Evolutionary conservation across 2,888 invertebrate species (phyloP).

Genomic region (Cheilosia variabilis): DNA sequence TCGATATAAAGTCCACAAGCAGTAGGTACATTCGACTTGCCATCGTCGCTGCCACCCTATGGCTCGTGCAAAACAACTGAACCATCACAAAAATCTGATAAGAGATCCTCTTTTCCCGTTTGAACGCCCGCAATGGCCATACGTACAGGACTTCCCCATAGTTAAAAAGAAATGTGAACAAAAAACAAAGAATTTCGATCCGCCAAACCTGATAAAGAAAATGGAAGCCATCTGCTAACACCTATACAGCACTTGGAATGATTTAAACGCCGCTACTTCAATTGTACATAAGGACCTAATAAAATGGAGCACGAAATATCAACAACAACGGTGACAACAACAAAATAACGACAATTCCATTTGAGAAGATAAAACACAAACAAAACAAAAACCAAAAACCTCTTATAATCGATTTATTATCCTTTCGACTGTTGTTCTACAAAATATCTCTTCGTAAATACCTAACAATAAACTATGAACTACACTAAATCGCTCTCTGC

Average conservation of each 20-base stretch:
- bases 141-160: conserved; percentile 39
- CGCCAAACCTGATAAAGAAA: conserved; percentile 60
- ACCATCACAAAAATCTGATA: conserved; percentile 72
- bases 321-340: neutral
- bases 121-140: conserved; percentile 39
- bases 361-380: conserved; percentile 37
- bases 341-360: conserved; percentile 47
- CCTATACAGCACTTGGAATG: conserved; percentile 72
- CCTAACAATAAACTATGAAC: conserved; percentile 72
- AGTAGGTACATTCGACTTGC: neutral
- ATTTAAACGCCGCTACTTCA: conserved; percentile 62
- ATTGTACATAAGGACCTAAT: conserved; percentile 24
- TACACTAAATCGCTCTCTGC: conserved; percentile 64
- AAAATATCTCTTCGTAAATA: conserved; percentile 65
- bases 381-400: conserved; percentile 17
- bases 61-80: conserved; percentile 52
- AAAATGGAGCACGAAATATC: neutral
- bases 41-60: neutral
- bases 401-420: conserved; percentile 70
- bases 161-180: neutral
- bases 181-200: conserved; percentile 59
- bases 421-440: conserved; percentile 70
- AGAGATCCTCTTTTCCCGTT: conserved; percentile 42
- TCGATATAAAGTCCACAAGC: conserved; percentile 6
- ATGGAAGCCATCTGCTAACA: conserved; percentile 73